phyloP scores from a whole-genome alignment of 2,113 vertebrate species.

The Sphaerodactylus townsendi region DNA sequence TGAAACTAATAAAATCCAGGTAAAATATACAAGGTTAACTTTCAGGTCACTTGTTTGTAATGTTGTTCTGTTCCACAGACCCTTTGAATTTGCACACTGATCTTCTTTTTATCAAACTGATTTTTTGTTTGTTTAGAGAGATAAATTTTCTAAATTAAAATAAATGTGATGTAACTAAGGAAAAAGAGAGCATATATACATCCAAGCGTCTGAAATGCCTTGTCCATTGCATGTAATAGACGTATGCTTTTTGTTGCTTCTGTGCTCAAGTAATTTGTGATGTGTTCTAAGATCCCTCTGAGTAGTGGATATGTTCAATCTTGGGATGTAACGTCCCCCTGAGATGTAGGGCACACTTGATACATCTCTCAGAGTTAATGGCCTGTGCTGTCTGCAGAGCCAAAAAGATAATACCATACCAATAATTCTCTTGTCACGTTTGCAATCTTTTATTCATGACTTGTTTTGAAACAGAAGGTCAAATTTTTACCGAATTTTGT shows the following conservation, averaged over 20 bases:
- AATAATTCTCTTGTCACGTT: slow-evolving; percentile 15
- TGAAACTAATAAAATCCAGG: neutral
- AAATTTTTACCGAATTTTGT: slow-evolving; percentile 12
- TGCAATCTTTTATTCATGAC: slow-evolving; percentile 3
- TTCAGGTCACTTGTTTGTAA: neutral
- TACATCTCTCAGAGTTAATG: neutral
- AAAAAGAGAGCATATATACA: neutral
- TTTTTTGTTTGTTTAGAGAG: too few species aligned
- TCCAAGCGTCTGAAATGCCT: neutral
- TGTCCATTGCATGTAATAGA: fast-evolving
- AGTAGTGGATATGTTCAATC: neutral
- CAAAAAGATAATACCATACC: neutral
- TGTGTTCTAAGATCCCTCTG: neutral
- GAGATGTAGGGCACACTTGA: neutral
- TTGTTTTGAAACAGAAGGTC: neutral
- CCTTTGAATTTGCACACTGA: neutral
- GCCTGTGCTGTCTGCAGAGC: neutral
- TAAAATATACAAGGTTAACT: neutral
- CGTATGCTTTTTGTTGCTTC: neutral
- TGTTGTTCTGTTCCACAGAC: neutral
- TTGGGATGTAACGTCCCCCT: neutral
- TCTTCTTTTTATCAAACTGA: too few species aligned
- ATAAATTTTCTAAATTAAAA: too few species aligned
- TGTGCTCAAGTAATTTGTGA: neutral
- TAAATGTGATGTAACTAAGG: neutral